Conservation (phyloP, 2,113 vertebrate species). For the Indri indri region DNA sequence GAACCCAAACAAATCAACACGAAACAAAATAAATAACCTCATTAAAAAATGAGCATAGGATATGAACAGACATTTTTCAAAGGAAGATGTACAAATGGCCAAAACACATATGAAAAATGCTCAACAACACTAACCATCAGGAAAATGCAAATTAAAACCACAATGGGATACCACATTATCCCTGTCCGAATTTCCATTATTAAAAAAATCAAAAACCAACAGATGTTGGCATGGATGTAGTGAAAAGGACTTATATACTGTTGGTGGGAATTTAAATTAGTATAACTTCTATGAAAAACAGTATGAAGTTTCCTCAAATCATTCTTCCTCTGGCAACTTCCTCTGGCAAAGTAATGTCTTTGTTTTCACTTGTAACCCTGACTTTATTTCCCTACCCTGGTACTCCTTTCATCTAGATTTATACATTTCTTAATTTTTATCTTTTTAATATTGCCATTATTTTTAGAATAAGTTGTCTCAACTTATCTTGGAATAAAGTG, state of each 20-base stretch:
- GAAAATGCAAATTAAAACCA: too few relatives aligned
- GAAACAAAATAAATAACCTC: background rate
- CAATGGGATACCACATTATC: too few relatives aligned
- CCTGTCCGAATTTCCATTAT: too few relatives aligned
- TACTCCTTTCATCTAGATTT: background rate
- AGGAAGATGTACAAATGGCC: background rate
- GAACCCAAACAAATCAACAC: too few relatives aligned
- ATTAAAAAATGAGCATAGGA: background rate
- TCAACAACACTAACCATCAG: background rate
- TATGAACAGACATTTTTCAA: background rate
- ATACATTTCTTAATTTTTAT: background rate
- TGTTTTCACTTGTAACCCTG: background rate
- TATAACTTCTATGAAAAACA: too few relatives aligned
- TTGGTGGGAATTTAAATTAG: too few relatives aligned
- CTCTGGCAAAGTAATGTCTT: background rate
- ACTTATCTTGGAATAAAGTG: constrained; percentile 8
- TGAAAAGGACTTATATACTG: too few relatives aligned
- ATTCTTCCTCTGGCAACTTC: background rate
- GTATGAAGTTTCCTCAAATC: background rate
- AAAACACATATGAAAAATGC: background rate
- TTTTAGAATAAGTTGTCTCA: constrained; percentile 9
- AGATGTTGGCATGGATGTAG: too few relatives aligned
- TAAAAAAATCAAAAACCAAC: too few relatives aligned
- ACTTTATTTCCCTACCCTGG: background rate
- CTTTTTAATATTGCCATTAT: constrained; percentile 23